Evolutionary conservation across 2,888 invertebrate species (phyloP).

Genomic region (Eupithecia subfuscata): DNA sequence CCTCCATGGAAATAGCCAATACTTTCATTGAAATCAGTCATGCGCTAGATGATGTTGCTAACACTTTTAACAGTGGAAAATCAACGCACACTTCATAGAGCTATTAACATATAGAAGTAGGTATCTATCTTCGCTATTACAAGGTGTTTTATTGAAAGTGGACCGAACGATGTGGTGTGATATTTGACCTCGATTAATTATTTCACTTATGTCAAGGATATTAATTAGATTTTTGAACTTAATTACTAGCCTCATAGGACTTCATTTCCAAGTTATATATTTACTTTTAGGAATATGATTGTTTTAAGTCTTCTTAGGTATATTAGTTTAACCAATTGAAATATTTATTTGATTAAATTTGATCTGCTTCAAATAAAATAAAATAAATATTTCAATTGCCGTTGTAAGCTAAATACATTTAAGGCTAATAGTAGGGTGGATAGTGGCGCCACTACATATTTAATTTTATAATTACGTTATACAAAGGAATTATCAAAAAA

Average conservation of each 20-base stretch:
- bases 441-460: too few species aligned
- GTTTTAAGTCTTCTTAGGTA: too few species aligned
- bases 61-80: conserved; percentile 5
- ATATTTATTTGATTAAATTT: not conserved
- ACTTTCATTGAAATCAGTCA: conserved; percentile 18
- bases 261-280: not conserved
- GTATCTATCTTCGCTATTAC: not conserved
- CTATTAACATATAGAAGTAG: not conserved
- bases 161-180: not conserved
- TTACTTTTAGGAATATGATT: not conserved
- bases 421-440: too few species aligned
- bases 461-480: too few species aligned
- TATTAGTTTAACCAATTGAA: too few species aligned
- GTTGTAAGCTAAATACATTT: not conserved
- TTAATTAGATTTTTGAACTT: not conserved
- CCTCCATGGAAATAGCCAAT: not conserved
- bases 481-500: too few species aligned
- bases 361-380: not conserved
- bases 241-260: not conserved
- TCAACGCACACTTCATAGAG: conserved; percentile 7
- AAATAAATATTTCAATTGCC: too few species aligned
- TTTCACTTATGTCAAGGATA: not conserved
- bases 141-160: conserved; percentile 3
- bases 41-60: not conserved
- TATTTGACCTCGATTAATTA: not conserved